Percentiles rank a stretch among this genome's conserved stretches.
phyloP scores from a whole-genome alignment of 2,113 vertebrate species.

The Oxyura jamaicensis region DNA sequence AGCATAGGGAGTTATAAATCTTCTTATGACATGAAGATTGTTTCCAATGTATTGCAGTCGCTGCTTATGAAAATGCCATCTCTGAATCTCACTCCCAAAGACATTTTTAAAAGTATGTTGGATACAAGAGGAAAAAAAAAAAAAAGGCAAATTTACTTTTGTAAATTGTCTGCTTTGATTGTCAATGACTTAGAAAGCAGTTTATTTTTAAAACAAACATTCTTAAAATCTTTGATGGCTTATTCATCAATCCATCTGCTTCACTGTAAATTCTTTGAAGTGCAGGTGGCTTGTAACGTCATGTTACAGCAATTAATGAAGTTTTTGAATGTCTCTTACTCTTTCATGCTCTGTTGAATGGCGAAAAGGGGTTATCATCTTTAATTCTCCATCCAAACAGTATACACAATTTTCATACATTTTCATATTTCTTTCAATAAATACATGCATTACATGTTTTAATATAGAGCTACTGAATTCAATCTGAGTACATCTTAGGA shows the following conservation, averaged over 20 bases:
- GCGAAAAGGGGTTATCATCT: constrained; percentile 67
- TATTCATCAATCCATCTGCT: constrained; percentile 78
- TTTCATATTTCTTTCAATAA: constrained; percentile 49
- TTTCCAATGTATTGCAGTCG: not conserved
- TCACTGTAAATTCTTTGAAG: constrained; percentile 65
- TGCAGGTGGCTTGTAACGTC: constrained; percentile 74
- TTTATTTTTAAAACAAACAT: constrained; percentile 78
- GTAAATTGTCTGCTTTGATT: constrained; percentile 19
- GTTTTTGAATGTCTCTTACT: constrained; percentile 67
- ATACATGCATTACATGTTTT: constrained; percentile 9
- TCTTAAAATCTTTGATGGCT: constrained; percentile 67
- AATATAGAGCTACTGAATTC: constrained; percentile 1
- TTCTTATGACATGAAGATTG: not conserved
- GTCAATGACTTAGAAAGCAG: constrained; percentile 38
- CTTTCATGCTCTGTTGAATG: constrained; percentile 57
- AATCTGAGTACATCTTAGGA: constrained; percentile 8
- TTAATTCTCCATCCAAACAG: constrained; percentile 63
- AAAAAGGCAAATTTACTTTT: constrained; percentile 39
- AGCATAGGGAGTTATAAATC: not conserved
- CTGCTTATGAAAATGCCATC: not conserved
- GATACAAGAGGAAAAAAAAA: not conserved
- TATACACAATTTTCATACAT: constrained; percentile 54
- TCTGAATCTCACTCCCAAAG: not conserved
- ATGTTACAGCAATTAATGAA: constrained; percentile 74
- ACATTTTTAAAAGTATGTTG: not conserved